Evolutionary conservation across 2,797 vertebrate species (phyloP), one percentile per base, ranked within the genome.

Genomic region (Eidolon dupreanum): DNA sequence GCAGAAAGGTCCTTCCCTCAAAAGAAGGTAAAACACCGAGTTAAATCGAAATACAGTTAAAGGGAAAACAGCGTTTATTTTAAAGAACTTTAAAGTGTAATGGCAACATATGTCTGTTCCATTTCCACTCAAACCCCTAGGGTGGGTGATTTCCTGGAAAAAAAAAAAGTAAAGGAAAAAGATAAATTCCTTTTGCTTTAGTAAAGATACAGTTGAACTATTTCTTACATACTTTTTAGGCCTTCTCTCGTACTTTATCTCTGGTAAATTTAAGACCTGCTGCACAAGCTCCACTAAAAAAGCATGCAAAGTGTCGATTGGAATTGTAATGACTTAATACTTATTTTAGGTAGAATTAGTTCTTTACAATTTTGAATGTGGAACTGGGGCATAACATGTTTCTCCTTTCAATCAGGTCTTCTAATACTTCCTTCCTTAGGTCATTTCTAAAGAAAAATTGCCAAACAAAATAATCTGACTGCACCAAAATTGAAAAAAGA

Each of bases 391-490:
- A 81, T 43, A 51, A 28, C 63, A 38, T 53, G 9, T 36, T 11
- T 82, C 15, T 94, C 17, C 8, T 92, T 89, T 51, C 36, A 31
- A 26, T 93, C 59, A 41, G 26, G 4, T 89, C 24, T 88, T 77
- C 20, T 85, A 68, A 68, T 36, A 83, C 4, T 51, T 88, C 16
- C n/a, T 73, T 79, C 16, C 68, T 73, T 73, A n/a, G 4, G 22
- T 53, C 8, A 77, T 78, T 94, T 93, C 71, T 65, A 75, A 88
- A 74, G 38, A 88, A 82, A 94, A 77, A 46, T 20, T n/a, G 17
- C 86, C 71, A 63, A 81, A 65, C 51, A 83, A 93, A 89, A 91
- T 88, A 86, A 91, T 88, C 24, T 96, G 73, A 65, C 71, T 78
- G n/a, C 24, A 65, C 15, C 8, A 4, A 96, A 88, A 77, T 36